These are phyloP conservation scores for Sarcophaga peregrina DNA, from an alignment of 1,140 invertebrate species.

Conservation along the genomic window DNA sequence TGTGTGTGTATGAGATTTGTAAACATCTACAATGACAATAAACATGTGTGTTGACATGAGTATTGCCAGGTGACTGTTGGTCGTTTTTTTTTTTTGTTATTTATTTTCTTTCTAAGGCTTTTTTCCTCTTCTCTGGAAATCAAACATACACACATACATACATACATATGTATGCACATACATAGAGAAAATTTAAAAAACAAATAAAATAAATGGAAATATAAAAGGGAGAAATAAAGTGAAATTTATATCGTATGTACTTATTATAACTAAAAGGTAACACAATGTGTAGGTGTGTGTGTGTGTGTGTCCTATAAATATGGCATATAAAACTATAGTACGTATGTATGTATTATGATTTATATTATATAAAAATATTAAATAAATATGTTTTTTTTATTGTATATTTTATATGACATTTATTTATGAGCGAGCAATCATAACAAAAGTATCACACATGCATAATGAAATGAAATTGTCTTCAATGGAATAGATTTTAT, in stretches of 20 bases:
- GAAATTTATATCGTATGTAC: too few species aligned
- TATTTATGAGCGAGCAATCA: not conserved
- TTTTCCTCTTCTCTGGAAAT: not conserved
- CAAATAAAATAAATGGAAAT: too few species aligned
- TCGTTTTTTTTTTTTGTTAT: not conserved
- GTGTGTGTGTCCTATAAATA: not conserved
- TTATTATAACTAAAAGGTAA: not conserved
- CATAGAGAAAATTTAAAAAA: not conserved
- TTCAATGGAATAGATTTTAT: too few species aligned
- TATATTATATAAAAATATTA: slow-evolving; percentile 6
- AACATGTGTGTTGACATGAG: slow-evolving; percentile 24
- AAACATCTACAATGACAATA: not conserved
- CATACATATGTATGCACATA: not conserved
- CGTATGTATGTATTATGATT: not conserved
- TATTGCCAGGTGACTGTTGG: slow-evolving; percentile 23
- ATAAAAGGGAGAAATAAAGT: too few species aligned
- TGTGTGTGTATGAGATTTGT: not conserved
- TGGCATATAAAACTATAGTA: not conserved
- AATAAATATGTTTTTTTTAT: not conserved
- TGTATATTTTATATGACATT: not conserved
- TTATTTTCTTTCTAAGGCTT: slow-evolving; percentile 16
- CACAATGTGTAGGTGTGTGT: not conserved
- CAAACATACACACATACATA: not conserved
- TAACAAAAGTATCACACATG: not conserved
- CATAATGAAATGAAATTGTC: too few species aligned